phyloP scores from a whole-genome alignment of 2,797 vertebrate genomes.

The Typhlichthys eigenmanni region DNA sequence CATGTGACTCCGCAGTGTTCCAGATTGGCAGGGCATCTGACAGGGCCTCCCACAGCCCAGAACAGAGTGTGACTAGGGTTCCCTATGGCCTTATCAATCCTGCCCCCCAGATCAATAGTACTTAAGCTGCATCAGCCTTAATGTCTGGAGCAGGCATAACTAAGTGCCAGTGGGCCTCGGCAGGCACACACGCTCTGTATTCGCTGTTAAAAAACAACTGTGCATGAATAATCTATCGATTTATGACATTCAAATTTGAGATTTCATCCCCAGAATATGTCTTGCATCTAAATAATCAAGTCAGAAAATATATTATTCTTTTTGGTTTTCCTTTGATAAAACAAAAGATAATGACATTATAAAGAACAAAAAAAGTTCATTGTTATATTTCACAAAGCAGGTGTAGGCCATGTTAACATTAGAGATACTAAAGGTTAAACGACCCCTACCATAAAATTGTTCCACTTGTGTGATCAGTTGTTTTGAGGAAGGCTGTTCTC shows the following conservation, averaged over 20 bases:
- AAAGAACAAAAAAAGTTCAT: too few species aligned
- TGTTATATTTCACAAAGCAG: slow-evolving; percentile 34
- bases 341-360: too few species aligned
- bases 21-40: slow-evolving; percentile 48
- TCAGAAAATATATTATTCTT: slow-evolving; percentile 21
- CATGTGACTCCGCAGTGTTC: slow-evolving; percentile 41
- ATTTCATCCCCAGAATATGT: too few species aligned
- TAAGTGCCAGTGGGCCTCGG: slow-evolving; percentile 49
- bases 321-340: too few species aligned
- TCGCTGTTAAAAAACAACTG: slow-evolving; percentile 37
- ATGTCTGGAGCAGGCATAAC: slow-evolving; percentile 56
- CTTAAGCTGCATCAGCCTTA: slow-evolving; percentile 66
- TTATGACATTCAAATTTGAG: slow-evolving; percentile 6
- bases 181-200: slow-evolving; percentile 44
- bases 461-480: too few species aligned
- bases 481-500: too few species aligned
- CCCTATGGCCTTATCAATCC: slow-evolving; percentile 67
- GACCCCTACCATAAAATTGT: too few species aligned
- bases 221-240: slow-evolving; percentile 38
- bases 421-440: background rate
- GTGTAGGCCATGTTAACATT: background rate
- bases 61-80: slow-evolving; percentile 59
- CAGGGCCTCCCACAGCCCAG: slow-evolving; percentile 51
- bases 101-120: slow-evolving; percentile 62
- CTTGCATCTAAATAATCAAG: too few species aligned